Evolutionary conservation across 2,113 vertebrate species (phyloP), one percentile per base, ranked within the genome.

Genomic region (Dipodomys stephensi): DNA sequence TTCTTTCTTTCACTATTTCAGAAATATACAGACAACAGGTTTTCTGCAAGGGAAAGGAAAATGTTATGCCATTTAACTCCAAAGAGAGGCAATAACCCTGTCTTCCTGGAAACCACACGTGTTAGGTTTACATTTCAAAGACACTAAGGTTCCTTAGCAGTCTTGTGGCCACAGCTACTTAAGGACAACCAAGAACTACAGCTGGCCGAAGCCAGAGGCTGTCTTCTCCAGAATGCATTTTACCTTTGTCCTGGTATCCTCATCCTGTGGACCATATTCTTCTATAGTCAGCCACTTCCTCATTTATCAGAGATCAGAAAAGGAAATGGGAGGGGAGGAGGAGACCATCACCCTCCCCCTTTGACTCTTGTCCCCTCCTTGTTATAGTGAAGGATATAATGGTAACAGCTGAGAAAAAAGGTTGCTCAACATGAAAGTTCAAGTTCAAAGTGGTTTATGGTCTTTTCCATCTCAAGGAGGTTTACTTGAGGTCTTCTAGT

Each of bases 111-210:
- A 57, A 83, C 80, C 72, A 6, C 62, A 85, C 53, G 16, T 82
- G 62, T 10, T 28, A 76, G 32, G 28, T 74, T 92, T 71, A 3
- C 74, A 84, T 91, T 93, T 94, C 79, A 78, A 82, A 90, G 12
- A 57, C 53, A 57, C 53, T 13, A 11, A 57, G 53, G 15, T 57
- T 57, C 53, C 53, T 57, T 18, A 57, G 46, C 73, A 62, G 44
- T 92, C 88, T 32, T 86, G 22, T 65, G 22, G 74, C 62, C 44
- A 35, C 11, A 60, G 25, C 82, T 90, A 11, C 78, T 60, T n/a
- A 69, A 28, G 4, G 46, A 67, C 72, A 30, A 46, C 57, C 46
- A n/a, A 82, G 87, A 95, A 69, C 57, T 60, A n/a, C 68, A 78
- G 80, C 30, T 76, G 49, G 53, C 53, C 12, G 53, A 57, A 13